Percentiles rank a stretch among this genome's conserved stretches.
Conservation (phyloP, 2,888 invertebrate genomes). For the Lasioglossum calceatum region DNA sequence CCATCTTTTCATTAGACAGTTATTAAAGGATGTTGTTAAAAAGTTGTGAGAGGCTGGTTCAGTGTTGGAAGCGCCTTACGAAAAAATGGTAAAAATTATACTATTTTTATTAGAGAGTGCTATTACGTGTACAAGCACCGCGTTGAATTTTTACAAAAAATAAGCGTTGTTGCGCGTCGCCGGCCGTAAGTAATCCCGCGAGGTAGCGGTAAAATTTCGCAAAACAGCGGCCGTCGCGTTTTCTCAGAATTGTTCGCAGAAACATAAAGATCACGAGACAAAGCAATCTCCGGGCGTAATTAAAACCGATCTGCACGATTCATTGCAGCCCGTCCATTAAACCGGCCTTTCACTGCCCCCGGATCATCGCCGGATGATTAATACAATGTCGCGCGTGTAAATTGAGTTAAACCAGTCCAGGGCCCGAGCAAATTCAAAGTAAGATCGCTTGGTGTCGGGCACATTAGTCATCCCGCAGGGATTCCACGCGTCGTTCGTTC, state of each 20-base stretch:
- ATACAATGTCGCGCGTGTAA: slow-evolving; percentile 1
- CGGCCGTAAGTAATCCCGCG: neutral
- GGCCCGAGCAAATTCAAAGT: neutral
- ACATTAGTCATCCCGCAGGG: neutral
- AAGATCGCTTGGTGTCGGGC: slow-evolving; percentile 2
- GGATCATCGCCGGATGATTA: neutral
- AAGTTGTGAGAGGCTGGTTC: too few species aligned
- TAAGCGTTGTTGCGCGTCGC: neutral
- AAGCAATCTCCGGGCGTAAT: neutral
- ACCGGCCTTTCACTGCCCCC: neutral
- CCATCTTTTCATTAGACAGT: too few species aligned
- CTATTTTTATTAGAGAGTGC: neutral
- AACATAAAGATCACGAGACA: neutral
- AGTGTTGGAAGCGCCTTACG: too few species aligned
- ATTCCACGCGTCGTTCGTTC: neutral
- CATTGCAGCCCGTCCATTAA: neutral
- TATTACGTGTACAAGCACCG: neutral
- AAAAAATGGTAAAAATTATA: too few species aligned
- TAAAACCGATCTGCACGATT: neutral
- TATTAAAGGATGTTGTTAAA: too few species aligned
- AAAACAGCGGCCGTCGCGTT: neutral
- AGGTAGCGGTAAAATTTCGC: neutral
- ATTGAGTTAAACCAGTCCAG: neutral
- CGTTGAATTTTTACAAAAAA: neutral
- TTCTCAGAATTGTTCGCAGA: neutral